These are phyloP conservation scores for Portunus trituberculatus DNA, from an alignment of 1,140 invertebrate species.

Conservation along the genomic window DNA sequence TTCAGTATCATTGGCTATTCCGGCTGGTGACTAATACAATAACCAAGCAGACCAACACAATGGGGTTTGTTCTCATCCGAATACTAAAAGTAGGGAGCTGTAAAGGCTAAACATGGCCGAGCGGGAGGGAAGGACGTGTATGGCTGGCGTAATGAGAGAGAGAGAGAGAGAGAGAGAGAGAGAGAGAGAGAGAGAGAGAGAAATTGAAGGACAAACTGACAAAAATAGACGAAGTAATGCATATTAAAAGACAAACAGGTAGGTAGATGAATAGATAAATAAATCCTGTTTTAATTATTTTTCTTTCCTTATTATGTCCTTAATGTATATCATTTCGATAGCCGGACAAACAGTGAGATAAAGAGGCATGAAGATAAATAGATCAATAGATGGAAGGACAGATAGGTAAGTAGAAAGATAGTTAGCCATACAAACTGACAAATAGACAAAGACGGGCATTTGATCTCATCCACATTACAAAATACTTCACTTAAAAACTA, in stretches of 20 bases:
- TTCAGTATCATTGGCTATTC: not conserved
- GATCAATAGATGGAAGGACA: too few species aligned
- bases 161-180: conserved; percentile 20
- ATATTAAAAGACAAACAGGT: too few species aligned
- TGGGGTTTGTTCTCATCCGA: not conserved
- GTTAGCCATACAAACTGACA: not conserved
- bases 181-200: conserved; percentile 20
- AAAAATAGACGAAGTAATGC: not conserved
- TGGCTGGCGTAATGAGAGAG: not conserved
- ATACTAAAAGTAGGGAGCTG: too few species aligned
- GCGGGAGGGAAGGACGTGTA: not conserved
- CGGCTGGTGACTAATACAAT: not conserved
- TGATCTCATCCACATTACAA: not conserved
- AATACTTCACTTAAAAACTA: too few species aligned
- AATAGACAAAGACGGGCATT: not conserved
- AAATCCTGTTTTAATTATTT: too few species aligned
- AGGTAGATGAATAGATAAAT: not conserved
- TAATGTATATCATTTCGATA: too few species aligned
- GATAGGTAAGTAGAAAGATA: not conserved
- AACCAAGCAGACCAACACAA: not conserved
- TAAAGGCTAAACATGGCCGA: too few species aligned
- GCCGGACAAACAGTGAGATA: too few species aligned
- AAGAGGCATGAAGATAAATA: too few species aligned
- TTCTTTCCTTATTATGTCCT: too few species aligned
- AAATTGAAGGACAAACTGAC: not conserved